Evolutionary conservation across 2,113 vertebrate species (phyloP).

Genomic region (Notarius quadriscutis): DNA sequence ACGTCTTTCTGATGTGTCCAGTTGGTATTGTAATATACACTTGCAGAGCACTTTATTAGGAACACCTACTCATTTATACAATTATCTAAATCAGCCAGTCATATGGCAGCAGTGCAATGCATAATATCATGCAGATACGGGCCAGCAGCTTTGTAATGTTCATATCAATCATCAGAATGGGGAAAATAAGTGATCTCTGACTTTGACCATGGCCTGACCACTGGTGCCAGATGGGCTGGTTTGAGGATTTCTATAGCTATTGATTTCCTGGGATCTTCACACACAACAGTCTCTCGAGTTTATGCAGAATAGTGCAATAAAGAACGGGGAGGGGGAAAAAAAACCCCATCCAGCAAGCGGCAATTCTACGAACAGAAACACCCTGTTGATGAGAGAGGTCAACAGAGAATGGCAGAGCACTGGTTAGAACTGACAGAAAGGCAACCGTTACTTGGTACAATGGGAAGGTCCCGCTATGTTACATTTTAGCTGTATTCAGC

Average conservation of each 20-base stretch:
- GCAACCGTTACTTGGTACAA: neutral
- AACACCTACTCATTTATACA: neutral
- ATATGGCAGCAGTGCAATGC: neutral
- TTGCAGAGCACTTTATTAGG: neutral
- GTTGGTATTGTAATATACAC: neutral
- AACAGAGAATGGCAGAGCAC: neutral
- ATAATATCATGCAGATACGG: neutral
- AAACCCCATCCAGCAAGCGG: neutral
- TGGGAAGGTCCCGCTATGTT: too few relatives aligned
- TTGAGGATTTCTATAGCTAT: too few relatives aligned
- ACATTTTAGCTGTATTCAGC: too few relatives aligned
- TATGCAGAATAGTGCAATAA: too few relatives aligned
- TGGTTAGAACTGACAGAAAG: neutral
- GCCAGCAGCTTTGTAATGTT: neutral
- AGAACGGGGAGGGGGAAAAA: too few relatives aligned
- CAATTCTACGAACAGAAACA: neutral
- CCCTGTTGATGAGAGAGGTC: neutral
- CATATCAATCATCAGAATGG: too few relatives aligned
- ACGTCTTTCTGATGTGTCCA: neutral
- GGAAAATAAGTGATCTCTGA: too few relatives aligned
- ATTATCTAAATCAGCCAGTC: neutral
- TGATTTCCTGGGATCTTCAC: too few relatives aligned
- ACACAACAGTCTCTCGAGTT: too few relatives aligned
- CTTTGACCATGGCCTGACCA: too few relatives aligned
- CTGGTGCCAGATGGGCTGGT: too few relatives aligned